These are phyloP conservation scores for Cyprinus carpio DNA, from an alignment of 2,113 vertebrate genomes.

Conservation along the genomic window DNA sequence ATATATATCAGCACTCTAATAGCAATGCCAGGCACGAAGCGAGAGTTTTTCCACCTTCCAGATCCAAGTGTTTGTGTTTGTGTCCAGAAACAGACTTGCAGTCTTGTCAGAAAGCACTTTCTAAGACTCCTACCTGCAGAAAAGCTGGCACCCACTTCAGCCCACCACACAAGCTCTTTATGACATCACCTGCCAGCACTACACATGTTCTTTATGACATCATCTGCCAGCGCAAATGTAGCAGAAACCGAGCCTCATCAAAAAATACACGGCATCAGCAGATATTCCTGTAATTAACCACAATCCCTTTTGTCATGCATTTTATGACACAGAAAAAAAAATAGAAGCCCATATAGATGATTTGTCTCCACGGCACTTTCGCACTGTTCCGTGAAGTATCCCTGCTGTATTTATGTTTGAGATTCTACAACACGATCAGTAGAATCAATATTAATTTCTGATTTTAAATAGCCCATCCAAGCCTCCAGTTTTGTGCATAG, in stretches of 20 bases:
- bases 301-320: constrained; percentile 16
- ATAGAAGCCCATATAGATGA: neutral
- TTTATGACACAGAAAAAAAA: constrained; percentile 21
- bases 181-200: constrained; percentile 27
- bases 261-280: constrained; percentile 33
- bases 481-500: constrained; percentile 20
- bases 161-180: neutral
- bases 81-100: constrained; percentile 32
- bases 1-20: constrained; percentile 44
- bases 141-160: constrained; percentile 46
- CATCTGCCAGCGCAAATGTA: constrained; percentile 8
- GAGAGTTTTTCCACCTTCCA: constrained; percentile 5
- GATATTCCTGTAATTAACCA: constrained; percentile 37
- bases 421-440: neutral
- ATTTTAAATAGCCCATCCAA: constrained; percentile 29
- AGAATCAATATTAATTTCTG: neutral
- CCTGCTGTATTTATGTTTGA: neutral
- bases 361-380: constrained; percentile 16
- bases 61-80: neutral
- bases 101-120: constrained; percentile 21
- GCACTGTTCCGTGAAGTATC: neutral
- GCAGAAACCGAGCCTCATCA: constrained; percentile 18
- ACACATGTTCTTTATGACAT: constrained; percentile 20
- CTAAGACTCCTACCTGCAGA: constrained; percentile 37
- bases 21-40: constrained; percentile 25